Evolutionary conservation across 2,113 vertebrate species (phyloP).

Genomic region (Condylura cristata): DNA sequence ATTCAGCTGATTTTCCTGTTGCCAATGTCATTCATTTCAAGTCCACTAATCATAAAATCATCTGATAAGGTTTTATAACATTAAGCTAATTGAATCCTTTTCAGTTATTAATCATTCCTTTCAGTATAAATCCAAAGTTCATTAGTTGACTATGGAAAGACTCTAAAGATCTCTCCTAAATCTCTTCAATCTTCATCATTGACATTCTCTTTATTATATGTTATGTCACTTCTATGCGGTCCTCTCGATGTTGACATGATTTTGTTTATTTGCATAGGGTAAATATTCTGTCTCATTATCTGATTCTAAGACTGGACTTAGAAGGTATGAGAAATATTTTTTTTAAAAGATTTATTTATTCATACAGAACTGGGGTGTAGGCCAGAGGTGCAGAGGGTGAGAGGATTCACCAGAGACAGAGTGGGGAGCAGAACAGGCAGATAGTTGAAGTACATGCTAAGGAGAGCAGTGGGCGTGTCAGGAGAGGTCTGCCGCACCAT

Average conservation of each 20-base stretch:
- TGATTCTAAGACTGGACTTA: background rate
- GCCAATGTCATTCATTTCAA: background rate
- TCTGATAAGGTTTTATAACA: background rate
- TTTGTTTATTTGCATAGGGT: background rate
- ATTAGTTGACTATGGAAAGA: background rate
- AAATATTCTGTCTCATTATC: background rate
- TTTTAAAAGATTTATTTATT: no score
- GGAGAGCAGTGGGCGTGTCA: no score
- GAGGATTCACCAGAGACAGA: no score
- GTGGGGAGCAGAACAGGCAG: no score
- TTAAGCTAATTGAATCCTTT: background rate
- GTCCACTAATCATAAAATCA: background rate
- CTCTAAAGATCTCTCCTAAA: background rate
- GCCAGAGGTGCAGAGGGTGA: no score
- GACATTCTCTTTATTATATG: background rate
- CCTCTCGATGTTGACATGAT: background rate
- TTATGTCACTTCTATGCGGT: background rate
- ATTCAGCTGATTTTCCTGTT: background rate
- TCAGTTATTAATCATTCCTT: background rate
- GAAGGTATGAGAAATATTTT: no score
- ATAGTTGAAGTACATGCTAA: no score
- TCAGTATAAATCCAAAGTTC: background rate
- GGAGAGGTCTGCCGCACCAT: no score
- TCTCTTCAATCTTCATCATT: background rate
- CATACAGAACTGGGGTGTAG: no score